These are phyloP conservation scores for Sciurus niger DNA, from an alignment of 2,113 vertebrate genomes.

Conservation along the genomic window DNA sequence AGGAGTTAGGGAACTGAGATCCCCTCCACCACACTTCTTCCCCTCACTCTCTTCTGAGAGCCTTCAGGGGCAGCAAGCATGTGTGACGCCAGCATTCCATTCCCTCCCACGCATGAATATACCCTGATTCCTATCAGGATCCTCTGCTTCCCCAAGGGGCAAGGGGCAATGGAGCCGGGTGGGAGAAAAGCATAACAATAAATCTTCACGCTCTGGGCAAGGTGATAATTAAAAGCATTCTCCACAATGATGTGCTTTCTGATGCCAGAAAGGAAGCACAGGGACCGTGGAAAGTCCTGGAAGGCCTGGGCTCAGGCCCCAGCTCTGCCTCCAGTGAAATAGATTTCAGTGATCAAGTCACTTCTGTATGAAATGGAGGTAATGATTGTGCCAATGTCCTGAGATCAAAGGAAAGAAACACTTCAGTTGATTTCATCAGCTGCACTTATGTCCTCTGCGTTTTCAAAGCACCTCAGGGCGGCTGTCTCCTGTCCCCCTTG, in stretches of 20 bases:
- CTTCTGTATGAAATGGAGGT: not conserved
- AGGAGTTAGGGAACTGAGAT: conserved; percentile 60
- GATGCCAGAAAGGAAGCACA: conserved; percentile 44
- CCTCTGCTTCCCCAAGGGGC: conserved; percentile 77
- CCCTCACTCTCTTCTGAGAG: not conserved
- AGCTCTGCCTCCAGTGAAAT: conserved; percentile 13
- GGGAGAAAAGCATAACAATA: conserved; percentile 81
- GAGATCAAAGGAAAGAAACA: not conserved
- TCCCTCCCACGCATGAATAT: conserved; percentile 65
- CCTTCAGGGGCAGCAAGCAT: conserved; percentile 74
- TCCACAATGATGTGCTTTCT: conserved; percentile 57
- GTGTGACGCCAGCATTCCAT: conserved; percentile 80
- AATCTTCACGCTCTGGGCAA: conserved; percentile 82
- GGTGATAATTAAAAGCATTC: conserved; percentile 89
- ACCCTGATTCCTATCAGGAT: conserved; percentile 84
- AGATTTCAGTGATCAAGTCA: not conserved
- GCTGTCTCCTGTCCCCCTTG: not conserved
- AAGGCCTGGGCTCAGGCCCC: not conserved
- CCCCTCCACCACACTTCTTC: conserved; percentile 52
- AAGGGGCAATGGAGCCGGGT: conserved; percentile 57
- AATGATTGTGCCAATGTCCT: not conserved
- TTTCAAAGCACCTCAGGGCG: not conserved
- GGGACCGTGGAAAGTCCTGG: not conserved
- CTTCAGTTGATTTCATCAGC: not conserved
- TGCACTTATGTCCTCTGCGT: not conserved